Base-by-base conservation (phyloP, 2,797 vertebrate genomes). In the Eutrigla gurnardus region DNA sequence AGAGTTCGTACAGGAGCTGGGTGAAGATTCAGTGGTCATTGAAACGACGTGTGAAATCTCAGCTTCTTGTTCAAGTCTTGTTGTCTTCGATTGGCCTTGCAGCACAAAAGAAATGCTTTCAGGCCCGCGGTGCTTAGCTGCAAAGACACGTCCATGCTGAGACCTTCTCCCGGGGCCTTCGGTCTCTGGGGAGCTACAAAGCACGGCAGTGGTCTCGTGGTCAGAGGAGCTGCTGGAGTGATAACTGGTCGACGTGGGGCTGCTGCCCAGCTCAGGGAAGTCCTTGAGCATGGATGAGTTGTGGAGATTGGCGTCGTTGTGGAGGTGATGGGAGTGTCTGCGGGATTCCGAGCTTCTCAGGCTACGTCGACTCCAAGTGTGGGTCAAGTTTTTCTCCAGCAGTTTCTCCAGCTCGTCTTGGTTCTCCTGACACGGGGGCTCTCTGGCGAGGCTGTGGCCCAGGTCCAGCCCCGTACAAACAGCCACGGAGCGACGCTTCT, bases 361-460 rank as follows among this genome's bases (percentile, higher is more conserved):
- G 80, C 94, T 95, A 4, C 92, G 90, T 15, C 95, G 93, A 72
- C 85, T 92, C 91, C 93, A 92, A 50, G 90, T 83, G 81, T 88
- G 85, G 69, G 90, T 94, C 63, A 96, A 77, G 80, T 93, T 96
- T 85, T 89, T 93, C 78, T 94, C 92, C 14, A 96, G 86, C 1
- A 95, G 90, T 65, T 89, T 92, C 84, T 96, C 95, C 59, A 96
- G 89, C 39, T 95, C 95, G 60, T 95, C 93, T 71, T 91, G 89
- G 75, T 78, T 91, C 49, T 87, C 90, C 55, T 81, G 81, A 65
- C 63, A 15, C 5, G 67, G 84, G 35, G 85, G 77, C 17, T 92
- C 90, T 78, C 73, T 84, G 59, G 86, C 74, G 0, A 90, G 85
- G 58, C 87, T 89, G 59, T 73, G 61, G 50, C 85, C 73, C 13